Percentiles rank a stretch among this genome's conserved stretches.
Conservation (phyloP, 2,888 invertebrate species). For the Brachyopa scutellaris region DNA sequence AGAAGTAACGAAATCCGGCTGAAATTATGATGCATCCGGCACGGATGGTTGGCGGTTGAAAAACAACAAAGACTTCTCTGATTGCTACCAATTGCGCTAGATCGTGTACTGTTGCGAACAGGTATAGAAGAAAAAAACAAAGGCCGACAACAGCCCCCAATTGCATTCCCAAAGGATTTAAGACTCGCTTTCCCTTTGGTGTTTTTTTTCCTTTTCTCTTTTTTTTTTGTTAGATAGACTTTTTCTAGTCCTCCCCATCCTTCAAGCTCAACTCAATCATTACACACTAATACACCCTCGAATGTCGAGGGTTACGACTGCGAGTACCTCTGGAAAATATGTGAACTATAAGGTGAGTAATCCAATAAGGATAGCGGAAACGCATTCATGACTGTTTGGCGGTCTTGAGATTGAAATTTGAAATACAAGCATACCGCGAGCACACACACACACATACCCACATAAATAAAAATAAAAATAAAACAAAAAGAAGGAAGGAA, state of each 20-base stretch:
- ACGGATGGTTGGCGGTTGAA: not conserved
- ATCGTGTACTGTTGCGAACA: conserved; percentile 43
- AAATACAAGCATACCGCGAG: not conserved
- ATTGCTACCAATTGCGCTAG: conserved; percentile 65
- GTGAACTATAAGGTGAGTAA: conserved; percentile 30
- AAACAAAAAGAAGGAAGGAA: not conserved
- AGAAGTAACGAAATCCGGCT: conserved; percentile 51
- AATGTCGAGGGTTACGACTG: not conserved
- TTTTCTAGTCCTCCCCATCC: conserved; percentile 4
- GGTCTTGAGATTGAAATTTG: conserved; percentile 19
- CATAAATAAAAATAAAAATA: conserved; percentile 11
- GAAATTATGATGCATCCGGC: conserved; percentile 53
- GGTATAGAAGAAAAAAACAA: conserved; percentile 3
- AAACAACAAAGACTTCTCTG: conserved; percentile 60
- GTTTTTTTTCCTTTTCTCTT: no score
- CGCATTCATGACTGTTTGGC: conserved; percentile 37
- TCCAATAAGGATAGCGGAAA: conserved; percentile 59
- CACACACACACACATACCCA: not conserved
- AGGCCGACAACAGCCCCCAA: not conserved
- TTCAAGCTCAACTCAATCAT: conserved; percentile 13
- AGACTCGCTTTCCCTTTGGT: not conserved
- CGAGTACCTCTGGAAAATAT: conserved; percentile 5
- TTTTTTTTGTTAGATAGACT: not conserved
- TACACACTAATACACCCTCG: conserved; percentile 16
- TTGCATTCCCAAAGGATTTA: conserved; percentile 33